These are phyloP conservation scores for Scomber japonicus DNA, from an alignment of 2,113 vertebrate genomes.

Conservation along the genomic window DNA sequence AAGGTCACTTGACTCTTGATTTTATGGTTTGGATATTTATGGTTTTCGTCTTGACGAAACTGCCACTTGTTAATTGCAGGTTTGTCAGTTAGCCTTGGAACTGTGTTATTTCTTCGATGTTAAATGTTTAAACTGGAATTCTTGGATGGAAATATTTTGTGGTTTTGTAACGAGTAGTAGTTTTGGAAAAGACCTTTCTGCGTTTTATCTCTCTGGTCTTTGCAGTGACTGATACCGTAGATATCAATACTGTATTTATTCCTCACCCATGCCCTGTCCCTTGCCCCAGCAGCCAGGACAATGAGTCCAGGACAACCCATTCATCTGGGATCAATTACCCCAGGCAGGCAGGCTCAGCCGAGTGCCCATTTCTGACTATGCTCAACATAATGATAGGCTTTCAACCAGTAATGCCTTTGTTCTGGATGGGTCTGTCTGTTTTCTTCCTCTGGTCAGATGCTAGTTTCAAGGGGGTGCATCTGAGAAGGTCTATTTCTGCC, in stretches of 20 bases:
- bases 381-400: slow-evolving; percentile 77
- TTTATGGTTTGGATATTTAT: not conserved
- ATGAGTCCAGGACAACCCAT: slow-evolving; percentile 47
- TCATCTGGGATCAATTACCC: slow-evolving; percentile 79
- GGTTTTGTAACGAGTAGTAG: not conserved
- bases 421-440: slow-evolving; percentile 74
- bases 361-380: slow-evolving; percentile 57
- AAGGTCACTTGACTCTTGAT: slow-evolving; percentile 17
- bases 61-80: slow-evolving; percentile 4
- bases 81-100: slow-evolving; percentile 22
- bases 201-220: not conserved
- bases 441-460: slow-evolving; percentile 69
- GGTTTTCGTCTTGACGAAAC: not conserved
- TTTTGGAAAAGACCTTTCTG: not conserved
- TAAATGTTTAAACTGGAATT: not conserved
- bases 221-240: not conserved
- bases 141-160: not conserved
- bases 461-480: slow-evolving; percentile 64
- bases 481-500: slow-evolving; percentile 69
- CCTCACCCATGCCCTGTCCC: slow-evolving; percentile 1
- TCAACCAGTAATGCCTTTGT: slow-evolving; percentile 74
- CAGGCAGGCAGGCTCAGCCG: slow-evolving; percentile 41
- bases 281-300: slow-evolving; percentile 34
- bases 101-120: not conserved
- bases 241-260: slow-evolving; percentile 17